Conservation (phyloP, 2,113 vertebrate species). For the Carassius auratus region DNA sequence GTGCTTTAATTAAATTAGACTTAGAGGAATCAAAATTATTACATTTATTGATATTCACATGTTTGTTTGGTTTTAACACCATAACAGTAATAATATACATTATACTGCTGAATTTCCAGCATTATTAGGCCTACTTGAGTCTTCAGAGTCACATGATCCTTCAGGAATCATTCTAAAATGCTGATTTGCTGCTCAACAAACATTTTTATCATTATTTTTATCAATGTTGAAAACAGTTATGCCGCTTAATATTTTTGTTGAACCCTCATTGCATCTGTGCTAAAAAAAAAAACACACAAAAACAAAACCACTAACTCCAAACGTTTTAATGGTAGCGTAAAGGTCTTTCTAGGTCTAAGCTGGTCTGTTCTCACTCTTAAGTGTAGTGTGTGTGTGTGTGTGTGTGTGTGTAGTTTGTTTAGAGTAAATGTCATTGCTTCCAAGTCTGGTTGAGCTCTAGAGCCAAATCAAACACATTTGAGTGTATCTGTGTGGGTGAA, state of each 20-base stretch:
- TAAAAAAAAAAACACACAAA: no score
- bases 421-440: neutral
- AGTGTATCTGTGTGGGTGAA: slow-evolving; percentile 29
- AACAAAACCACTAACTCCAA: no score
- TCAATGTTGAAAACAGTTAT: neutral
- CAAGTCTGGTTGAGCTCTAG: neutral
- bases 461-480: neutral
- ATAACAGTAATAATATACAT: neutral
- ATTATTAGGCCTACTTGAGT: neutral
- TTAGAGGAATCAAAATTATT: no score
- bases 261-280: neutral
- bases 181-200: neutral
- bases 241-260: neutral
- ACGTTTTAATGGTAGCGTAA: no score
- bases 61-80: neutral
- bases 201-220: neutral
- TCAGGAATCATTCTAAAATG: neutral
- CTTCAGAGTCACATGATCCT: neutral
- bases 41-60: neutral
- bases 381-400: no score
- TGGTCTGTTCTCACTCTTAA: no score
- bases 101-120: neutral
- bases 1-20: no score
- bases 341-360: no score
- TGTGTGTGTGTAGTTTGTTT: neutral